Conservation (phyloP, 2,113 vertebrate genomes). For the Drymodes brunneopygia region DNA sequence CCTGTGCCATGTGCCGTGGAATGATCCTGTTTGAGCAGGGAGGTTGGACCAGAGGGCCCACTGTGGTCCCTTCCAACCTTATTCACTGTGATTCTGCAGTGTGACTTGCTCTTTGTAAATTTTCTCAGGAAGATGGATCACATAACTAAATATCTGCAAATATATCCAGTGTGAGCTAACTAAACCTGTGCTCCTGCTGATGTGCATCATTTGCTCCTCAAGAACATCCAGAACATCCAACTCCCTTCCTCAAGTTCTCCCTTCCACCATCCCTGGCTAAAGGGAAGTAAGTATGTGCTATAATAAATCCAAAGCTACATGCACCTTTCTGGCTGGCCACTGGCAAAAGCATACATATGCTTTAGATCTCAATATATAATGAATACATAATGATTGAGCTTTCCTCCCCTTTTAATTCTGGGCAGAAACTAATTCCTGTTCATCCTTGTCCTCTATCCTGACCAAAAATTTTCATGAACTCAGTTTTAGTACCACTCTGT, state of each 20-base stretch:
- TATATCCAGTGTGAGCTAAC: background rate
- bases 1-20: background rate
- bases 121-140: background rate
- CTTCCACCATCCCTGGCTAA: background rate
- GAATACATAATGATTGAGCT: background rate
- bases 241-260: background rate
- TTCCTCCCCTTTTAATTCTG: background rate
- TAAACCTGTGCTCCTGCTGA: background rate
- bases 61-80: background rate
- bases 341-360: background rate
- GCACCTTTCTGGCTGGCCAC: background rate
- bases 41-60: too few species aligned
- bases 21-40: background rate
- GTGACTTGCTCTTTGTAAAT: background rate
- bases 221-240: background rate
- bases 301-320: background rate
- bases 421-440: background rate
- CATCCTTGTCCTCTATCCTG: background rate
- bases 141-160: background rate
- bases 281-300: fast-evolving
- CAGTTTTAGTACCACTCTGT: background rate
- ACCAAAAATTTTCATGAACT: background rate
- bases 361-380: background rate
- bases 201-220: background rate
- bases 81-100: background rate